Base-by-base conservation (phyloP, 2,797 vertebrate species). In the Amniataba percoides region DNA sequence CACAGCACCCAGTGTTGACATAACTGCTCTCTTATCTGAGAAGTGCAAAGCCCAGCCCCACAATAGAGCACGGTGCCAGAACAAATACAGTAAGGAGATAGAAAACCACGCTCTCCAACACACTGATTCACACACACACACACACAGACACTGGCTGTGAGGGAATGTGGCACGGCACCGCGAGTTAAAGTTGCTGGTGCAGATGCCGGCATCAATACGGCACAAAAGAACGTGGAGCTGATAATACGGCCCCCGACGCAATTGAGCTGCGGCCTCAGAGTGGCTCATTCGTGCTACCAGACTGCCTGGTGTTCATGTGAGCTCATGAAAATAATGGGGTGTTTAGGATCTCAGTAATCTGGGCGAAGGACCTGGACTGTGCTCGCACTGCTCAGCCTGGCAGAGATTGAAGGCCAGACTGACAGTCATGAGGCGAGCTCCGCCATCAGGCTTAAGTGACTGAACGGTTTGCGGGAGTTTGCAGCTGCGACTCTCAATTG, bases 21-120 rank as follows among this genome's bases (percentile, higher is more conserved):
- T 93, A 94, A 93, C 89, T 92, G 88, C 88, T 87, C 88, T 91
- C 93, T 94, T 93, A 94, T 95, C 93, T 86, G 87, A 86, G 85
- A 85, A 90, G 89, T 68, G 88, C 81, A 88, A 92, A 91, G 89
- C 88, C 87, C 60, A 71, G 85, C 72, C 82, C 86, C 86, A 87
- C 89, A 90, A 93, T 88, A 86, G 79, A 88, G 76, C 74, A 48
- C 78, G 40, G 72, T 90, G 91, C 92, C 92, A 94, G 89, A 93
- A 85, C 90, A 94, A 94, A 94, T 93, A 93, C 91, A 82, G 89
- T 87, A 80, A 80, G 68, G 78, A 87, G 87, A 89, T 82, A 79
- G 80, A 87, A 31, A 88, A 87, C 76, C 85, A 80, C 82, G 74
- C 74, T 64, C 60, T 25, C 23, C 19, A 31, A 61, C 70, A 56